Evolutionary conservation across 2,797 vertebrate species (phyloP), one percentile per base, ranked within the genome.

Genomic region (Smutsia temminckii): DNA sequence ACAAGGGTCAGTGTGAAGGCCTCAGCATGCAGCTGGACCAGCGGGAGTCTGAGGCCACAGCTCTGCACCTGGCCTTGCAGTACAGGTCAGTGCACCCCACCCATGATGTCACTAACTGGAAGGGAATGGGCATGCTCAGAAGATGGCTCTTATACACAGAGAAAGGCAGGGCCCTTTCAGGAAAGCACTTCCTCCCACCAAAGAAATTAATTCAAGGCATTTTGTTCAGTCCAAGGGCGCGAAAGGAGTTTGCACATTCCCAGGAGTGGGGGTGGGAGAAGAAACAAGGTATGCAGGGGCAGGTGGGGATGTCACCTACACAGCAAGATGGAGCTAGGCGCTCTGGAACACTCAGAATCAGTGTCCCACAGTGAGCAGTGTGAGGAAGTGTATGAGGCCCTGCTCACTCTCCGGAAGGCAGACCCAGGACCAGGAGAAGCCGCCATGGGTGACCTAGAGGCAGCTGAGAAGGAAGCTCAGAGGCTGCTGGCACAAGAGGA

Each of bases 1-100:
- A 98, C 97, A 99, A 99, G 96, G 98, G 97, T 1, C 98, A 98
- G 66, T 98, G 98, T 0, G 99, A 99, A 96, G 97, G 98, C 85
- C 98, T 99, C 95, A 99, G 98, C 92, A 96, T 99, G 96, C 98
- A 97, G 21, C 98, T 99, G 51, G 98, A 98, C 81, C 98, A 97
- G 89, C 98, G 99, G 0, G 99, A 99, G 96, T 98, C 99, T 0
- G 98, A 99, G 97, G 98, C 98, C 98, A 99, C 99, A 0, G 99
- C 99, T 2, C 98, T 99, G 97, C 98, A 96, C 95, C 98, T 98
- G 97, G 99, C 99, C 79, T 98, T 99, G 89, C 98, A 98, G 95
- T 99, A 99, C 98, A 99, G 99, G 99, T 99, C 79, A 80, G 97
- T 75, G 51, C 4, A 3, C 27, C 25, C 69, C 34, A 1, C 16